Evolutionary conservation across 2,888 invertebrate species (phyloP).

Genomic region (Dyspetes luteomarginatus): DNA sequence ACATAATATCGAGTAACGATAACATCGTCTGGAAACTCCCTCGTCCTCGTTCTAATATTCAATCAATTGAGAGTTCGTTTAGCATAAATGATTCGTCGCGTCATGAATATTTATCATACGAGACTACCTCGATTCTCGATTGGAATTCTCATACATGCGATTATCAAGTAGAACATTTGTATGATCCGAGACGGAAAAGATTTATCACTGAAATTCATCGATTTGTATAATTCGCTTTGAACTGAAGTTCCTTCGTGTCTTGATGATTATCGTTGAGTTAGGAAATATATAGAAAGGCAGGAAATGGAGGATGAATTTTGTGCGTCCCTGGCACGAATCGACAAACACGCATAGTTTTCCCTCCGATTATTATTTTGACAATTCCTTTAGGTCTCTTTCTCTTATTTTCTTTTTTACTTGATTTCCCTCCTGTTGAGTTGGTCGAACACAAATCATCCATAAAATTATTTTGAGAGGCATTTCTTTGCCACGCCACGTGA

Average conservation of each 20-base stretch:
- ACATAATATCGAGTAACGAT: background rate
- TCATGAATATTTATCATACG: constrained; percentile 22
- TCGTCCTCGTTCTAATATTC: background rate
- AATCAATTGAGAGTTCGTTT: constrained; percentile 19
- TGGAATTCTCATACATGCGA: constrained; percentile 32
- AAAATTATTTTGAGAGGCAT: background rate
- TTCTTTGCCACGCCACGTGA: background rate
- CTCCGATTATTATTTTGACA: background rate
- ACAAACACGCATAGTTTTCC: constrained; percentile 42
- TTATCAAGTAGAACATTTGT: constrained; percentile 17
- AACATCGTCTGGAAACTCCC: background rate
- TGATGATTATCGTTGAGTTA: background rate
- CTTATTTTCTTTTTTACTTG: background rate
- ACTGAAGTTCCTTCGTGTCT: background rate
- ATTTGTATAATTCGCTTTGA: background rate
- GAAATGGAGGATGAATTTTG: constrained; percentile 2
- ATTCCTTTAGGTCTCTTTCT: background rate
- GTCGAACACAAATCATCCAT: constrained; percentile 1
- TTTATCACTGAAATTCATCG: constrained; percentile 2
- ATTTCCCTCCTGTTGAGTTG: background rate
- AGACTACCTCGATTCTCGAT: background rate
- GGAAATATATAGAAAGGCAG: background rate
- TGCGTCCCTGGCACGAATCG: constrained; percentile 29
- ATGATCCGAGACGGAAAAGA: background rate
- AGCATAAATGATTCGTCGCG: constrained; percentile 38